phyloP scores from a whole-genome alignment of 2,797 vertebrate genomes.

The Amphiprion clarkii region DNA sequence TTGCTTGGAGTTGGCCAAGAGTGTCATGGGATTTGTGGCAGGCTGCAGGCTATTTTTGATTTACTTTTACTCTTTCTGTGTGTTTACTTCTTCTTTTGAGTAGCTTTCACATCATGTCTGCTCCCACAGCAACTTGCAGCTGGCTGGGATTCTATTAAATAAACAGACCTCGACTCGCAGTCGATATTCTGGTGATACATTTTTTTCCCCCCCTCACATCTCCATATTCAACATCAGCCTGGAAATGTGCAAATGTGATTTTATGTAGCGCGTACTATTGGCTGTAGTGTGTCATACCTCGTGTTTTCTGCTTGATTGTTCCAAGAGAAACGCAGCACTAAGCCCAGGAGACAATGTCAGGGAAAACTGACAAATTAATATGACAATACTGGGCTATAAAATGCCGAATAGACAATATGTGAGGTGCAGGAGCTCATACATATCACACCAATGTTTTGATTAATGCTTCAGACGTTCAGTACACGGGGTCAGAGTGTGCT shows the following conservation, averaged over 20 bases:
- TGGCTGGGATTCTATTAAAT: conserved; percentile 34
- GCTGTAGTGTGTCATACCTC: conserved; percentile 35
- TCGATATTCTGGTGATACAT: conserved; percentile 3
- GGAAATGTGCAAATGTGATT: conserved; percentile 42
- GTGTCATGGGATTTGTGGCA: conserved; percentile 52
- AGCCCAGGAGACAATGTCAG: conserved; percentile 44
- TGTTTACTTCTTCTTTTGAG: conserved; percentile 59
- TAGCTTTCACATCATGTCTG: conserved; percentile 48
- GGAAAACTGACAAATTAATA: conserved; percentile 54
- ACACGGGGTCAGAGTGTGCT: conserved; percentile 36
- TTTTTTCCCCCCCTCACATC: conserved; percentile 2
- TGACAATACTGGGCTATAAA: conserved; percentile 34
- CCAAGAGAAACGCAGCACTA: conserved; percentile 9
- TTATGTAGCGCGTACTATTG: not conserved
- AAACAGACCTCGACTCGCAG: conserved; percentile 20
- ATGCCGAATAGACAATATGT: conserved; percentile 40
- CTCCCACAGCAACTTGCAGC: conserved; percentile 36
- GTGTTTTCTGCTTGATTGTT: conserved; percentile 27
- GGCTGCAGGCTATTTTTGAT: conserved; percentile 59
- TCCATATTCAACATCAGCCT: conserved; percentile 18
- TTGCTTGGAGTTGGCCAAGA: conserved; percentile 20
- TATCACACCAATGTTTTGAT: conserved; percentile 57
- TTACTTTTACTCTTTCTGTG: conserved; percentile 54
- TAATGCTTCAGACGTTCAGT: conserved; percentile 46
- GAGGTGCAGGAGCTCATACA: conserved; percentile 11